Base-by-base conservation (phyloP, 2,797 vertebrate genomes). In the Takifugu ocellatus region DNA sequence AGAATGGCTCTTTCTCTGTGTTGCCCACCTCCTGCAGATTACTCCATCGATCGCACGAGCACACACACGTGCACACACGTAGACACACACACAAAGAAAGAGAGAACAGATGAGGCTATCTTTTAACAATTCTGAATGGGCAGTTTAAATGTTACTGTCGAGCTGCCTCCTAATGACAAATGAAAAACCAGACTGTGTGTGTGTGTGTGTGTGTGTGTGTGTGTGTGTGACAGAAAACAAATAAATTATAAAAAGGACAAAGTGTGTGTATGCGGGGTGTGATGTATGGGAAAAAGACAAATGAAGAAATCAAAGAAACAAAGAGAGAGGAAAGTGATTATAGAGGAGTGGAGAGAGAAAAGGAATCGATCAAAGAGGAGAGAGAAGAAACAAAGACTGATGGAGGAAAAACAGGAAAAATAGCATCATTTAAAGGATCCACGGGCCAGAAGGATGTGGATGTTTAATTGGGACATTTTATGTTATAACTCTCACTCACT, bases 21-120 rank as follows among this genome's bases (percentile, higher is more conserved):
- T 80, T 82, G 80, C 73, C 78, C 78, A 70, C 78, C 82, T 83
- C 57, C 78, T 81, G 71, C 66, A 85, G 86, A 89, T 87, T 82
- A 89, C 83, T 81, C 65, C 73, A 86, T 88, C 80, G 85, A 88
- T 88, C 78, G 76, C 61, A 17, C 72, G 51, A 65, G 53, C 78
- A 29, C 66, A 17, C 46, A 1, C 52, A 12, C 61, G 2, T 72
- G 54, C 68, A 62, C 57, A 49, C 68, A 51, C 56, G 31, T 56
- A 45, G 53, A 57, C 57, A 59, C 66, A 59, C 62, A 55, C 56
- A 62, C 58, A 33, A 56, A 52, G 48, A 50, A 26, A 53, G 49
- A 66, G 59, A 68, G 24, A 71, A 51, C 66, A 81, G 69, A 81
- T 62, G 77, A 80, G 76, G 72, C 72, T 64, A 83, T 84, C 82